Conservation (phyloP, 2,888 invertebrate species). For the Lochmaea crataegi region DNA sequence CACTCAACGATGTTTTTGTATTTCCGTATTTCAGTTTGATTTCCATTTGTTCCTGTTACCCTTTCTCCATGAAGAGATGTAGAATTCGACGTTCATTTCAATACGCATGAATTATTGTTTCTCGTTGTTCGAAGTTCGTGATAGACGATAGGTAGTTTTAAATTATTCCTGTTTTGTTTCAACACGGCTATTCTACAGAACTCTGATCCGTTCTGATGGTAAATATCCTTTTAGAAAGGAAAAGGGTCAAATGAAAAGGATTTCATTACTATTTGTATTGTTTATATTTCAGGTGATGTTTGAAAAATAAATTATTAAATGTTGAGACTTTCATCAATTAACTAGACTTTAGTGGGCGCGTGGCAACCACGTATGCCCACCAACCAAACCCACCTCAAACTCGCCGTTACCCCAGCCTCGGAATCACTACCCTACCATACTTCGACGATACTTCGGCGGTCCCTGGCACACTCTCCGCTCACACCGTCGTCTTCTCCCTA, state of each 20-base stretch:
- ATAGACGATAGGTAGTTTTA: background rate
- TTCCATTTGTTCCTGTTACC: background rate
- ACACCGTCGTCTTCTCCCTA: too few species aligned
- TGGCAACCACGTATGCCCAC: too few species aligned
- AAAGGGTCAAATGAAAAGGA: background rate
- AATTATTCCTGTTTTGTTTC: background rate
- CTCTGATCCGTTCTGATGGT: background rate
- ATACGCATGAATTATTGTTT: conserved; percentile 5
- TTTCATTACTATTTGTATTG: background rate
- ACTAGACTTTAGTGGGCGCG: too few species aligned
- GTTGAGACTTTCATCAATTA: too few species aligned
- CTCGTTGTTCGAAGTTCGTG: background rate
- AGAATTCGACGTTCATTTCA: background rate
- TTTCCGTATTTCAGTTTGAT: conserved; percentile 1
- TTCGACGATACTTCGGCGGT: too few species aligned
- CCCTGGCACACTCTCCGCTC: too few species aligned
- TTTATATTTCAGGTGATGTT: background rate
- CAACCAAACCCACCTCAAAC: too few species aligned
- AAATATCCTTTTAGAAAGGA: background rate
- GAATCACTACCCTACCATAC: too few species aligned
- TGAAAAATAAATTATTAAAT: too few species aligned
- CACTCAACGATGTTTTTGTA: background rate
- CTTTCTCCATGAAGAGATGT: conserved; percentile 3
- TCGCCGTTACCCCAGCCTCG: too few species aligned
- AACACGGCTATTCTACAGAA: background rate